Base-by-base conservation (phyloP, 2,888 invertebrate genomes). In the Oasisia sp. region DNA sequence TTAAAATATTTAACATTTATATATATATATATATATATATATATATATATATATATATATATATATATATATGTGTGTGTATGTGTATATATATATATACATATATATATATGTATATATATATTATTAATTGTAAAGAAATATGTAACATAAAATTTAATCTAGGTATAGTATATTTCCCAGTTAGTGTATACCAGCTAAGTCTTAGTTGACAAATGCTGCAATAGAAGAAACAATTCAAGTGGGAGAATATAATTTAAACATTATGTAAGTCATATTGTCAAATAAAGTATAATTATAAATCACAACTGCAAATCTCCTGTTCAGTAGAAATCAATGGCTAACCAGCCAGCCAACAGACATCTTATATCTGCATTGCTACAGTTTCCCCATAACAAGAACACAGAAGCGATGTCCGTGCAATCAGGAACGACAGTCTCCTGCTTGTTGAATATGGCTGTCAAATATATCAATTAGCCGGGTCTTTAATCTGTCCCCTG, bases 401-500 rank as follows among this genome's bases (percentile, higher is more conserved):
- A 74, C 27, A 27, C 7, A 74, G 74, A 19, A 74, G 0, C 74
- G 27, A 4, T 27, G 19, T 74, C 74, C n/a, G 74, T n/a, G 74
- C 74, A 74, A 74, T 74, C 74, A n/a, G 27, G 74, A 74, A 74
- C n/a, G 74, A 74, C 74, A 14, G 74, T 74, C 74, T 74, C 74
- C 74, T 74, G 27, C 74, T 74, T 27, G 74, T 27, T 74, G 74
- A 74, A 74, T 74, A 74, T 74, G 74, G 74, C 74, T 74, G 74
- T 74, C 74, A 74, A 74, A 74, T 74, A 74, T 74, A 74, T 74
- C 74, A 74, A 74, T 74, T 74, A 74, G 27, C 74, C 74, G 7
- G 27, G 74, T 74, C 74, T 74, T 74, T 74, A 74, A 74, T 74
- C 74, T 74, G 74, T 74, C 74, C 74, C 74, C 27, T 74, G 74